Conservation (phyloP, 2,797 vertebrate genomes). For the Rhinatrema bivittatum region DNA sequence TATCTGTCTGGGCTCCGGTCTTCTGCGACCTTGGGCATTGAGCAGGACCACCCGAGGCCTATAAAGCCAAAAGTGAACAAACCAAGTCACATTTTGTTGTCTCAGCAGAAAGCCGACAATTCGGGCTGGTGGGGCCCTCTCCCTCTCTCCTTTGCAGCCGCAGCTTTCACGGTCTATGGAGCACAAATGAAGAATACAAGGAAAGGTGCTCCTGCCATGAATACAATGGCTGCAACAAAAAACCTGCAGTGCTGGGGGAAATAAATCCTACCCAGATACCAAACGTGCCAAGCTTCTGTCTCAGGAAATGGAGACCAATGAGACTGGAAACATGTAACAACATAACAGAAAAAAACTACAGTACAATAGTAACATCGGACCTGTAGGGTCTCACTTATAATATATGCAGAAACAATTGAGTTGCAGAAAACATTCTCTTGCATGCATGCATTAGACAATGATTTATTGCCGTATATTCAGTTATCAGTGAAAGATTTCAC, state of each 20-base stretch:
- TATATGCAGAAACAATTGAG: background rate
- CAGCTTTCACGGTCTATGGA: slow-evolving; percentile 46
- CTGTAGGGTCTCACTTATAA: background rate
- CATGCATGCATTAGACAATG: no score
- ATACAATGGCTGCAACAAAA: slow-evolving; percentile 38
- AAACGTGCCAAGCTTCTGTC: slow-evolving; percentile 27
- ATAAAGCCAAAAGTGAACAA: slow-evolving; percentile 34
- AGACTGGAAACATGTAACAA: background rate
- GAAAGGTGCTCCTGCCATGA: slow-evolving; percentile 40
- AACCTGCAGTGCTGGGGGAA: slow-evolving; percentile 13
- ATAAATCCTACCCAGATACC: slow-evolving; percentile 20
- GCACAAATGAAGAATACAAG: slow-evolving; percentile 40
- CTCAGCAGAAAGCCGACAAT: slow-evolving; percentile 50
- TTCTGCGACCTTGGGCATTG: background rate
- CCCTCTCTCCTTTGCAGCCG: slow-evolving; percentile 32
- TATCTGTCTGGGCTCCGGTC: slow-evolving; percentile 1
- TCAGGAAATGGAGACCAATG: slow-evolving; percentile 6
- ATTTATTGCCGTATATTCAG: slow-evolving; percentile 4
- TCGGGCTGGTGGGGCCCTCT: slow-evolving; percentile 23
- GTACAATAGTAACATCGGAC: background rate
- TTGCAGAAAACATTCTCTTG: slow-evolving; percentile 7
- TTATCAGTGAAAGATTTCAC: background rate
- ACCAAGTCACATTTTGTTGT: slow-evolving; percentile 28
- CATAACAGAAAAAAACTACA: background rate
- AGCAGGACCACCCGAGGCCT: slow-evolving; percentile 27